Evolutionary conservation across 2,888 invertebrate species (phyloP).

Genomic region (Ennomos quercinarius): DNA sequence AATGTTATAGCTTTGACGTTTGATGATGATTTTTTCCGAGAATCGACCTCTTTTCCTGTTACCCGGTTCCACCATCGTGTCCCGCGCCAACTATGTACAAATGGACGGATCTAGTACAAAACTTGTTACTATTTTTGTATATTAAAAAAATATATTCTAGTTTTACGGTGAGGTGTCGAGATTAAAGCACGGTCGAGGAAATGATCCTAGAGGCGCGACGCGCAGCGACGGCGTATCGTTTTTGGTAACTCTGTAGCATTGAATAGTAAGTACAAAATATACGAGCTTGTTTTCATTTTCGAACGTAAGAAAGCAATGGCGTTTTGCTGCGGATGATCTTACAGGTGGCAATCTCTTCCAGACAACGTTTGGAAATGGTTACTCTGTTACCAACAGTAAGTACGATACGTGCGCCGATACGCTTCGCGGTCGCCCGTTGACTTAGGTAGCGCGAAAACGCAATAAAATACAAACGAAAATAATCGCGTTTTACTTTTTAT

Average conservation of each 20-base stretch:
- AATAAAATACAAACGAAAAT: slow-evolving; percentile 26
- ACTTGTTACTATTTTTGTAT: slow-evolving; percentile 85
- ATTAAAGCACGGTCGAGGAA: slow-evolving; percentile 35
- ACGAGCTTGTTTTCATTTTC: too few relatives aligned
- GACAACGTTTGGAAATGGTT: neutral
- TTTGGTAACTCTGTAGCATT: neutral
- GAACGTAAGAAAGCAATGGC: too few relatives aligned
- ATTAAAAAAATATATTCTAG: slow-evolving; percentile 76
- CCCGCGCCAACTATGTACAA: slow-evolving; percentile 78
- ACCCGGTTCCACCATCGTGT: slow-evolving; percentile 48
- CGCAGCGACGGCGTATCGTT: neutral
- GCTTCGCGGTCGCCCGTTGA: slow-evolving; percentile 7
- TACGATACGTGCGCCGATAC: neutral
- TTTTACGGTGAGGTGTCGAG: slow-evolving; percentile 60
- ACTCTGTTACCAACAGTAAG: too few relatives aligned
- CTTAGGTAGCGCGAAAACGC: slow-evolving; percentile 29
- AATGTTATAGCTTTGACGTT: too few relatives aligned
- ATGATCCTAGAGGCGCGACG: slow-evolving; percentile 16
- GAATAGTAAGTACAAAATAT: too few relatives aligned
- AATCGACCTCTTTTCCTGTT: too few relatives aligned
- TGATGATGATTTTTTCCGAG: too few relatives aligned
- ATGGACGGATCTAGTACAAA: slow-evolving; percentile 82
- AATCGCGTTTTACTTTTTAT: slow-evolving; percentile 27
- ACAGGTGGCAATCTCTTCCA: too few relatives aligned
- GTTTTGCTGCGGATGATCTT: too few relatives aligned